These are phyloP conservation scores for Patella pellucida DNA, from an alignment of 2,888 invertebrate genomes.

Conservation along the genomic window DNA sequence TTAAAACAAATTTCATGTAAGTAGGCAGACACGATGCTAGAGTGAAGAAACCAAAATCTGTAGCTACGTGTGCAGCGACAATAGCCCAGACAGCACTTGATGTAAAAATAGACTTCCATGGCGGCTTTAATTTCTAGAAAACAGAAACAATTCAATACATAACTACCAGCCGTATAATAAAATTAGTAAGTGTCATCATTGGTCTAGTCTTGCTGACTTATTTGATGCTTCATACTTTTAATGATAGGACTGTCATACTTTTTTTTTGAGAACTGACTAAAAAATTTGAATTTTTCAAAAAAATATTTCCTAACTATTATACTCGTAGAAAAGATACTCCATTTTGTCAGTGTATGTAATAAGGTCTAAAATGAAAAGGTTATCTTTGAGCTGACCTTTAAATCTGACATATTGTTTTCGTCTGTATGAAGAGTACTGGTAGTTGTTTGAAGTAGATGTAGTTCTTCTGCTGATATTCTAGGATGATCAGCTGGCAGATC, in stretches of 20 bases:
- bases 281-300: no score
- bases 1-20: conserved; percentile 69
- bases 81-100: conserved; percentile 68
- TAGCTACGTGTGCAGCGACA: conserved; percentile 68
- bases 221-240: no score
- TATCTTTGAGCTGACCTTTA: no score
- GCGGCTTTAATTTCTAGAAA: conserved; percentile 29
- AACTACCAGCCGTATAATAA: background rate
- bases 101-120: conserved; percentile 47
- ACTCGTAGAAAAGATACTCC: no score
- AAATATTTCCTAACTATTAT: no score
- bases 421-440: background rate
- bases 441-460: background rate
- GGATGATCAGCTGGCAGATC: conserved; percentile 75
- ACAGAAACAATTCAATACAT: background rate
- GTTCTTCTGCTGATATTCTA: conserved; percentile 70
- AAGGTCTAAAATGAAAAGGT: no score
- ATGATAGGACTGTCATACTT: no score
- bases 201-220: no score
- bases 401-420: background rate
- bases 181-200: background rate
- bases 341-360: no score
- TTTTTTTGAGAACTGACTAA: no score
- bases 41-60: conserved; percentile 73
- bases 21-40: conserved; percentile 71